Evolutionary conservation across 1,140 invertebrate species (phyloP).

Genomic region (Formica selysi): DNA sequence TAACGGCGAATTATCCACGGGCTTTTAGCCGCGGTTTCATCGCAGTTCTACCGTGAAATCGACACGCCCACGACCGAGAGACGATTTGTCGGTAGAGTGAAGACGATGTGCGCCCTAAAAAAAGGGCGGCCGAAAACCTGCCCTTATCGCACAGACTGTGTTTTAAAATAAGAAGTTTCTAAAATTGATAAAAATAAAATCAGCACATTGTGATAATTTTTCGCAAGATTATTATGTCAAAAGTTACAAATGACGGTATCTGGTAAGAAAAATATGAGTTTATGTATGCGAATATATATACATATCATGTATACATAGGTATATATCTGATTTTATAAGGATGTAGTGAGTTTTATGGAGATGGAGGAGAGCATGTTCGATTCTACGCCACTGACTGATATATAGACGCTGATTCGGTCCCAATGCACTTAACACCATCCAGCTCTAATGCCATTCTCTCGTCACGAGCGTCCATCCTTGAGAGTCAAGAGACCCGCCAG

Average conservation of each 20-base stretch:
- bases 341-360: slow-evolving; percentile 47
- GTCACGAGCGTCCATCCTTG: slow-evolving; percentile 72
- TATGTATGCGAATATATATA: not conserved
- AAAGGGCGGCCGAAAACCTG: not conserved
- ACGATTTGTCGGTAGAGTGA: slow-evolving; percentile 29
- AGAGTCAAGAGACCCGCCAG: slow-evolving; percentile 68
- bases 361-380: slow-evolving; percentile 48
- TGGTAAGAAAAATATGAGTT: not conserved
- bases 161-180: not conserved
- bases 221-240: not conserved
- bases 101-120: not conserved
- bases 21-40: slow-evolving; percentile 80
- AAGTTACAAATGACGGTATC: not conserved
- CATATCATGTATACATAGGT: not conserved
- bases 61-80: slow-evolving; percentile 60
- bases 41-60: slow-evolving; percentile 82
- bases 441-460: slow-evolving; percentile 74
- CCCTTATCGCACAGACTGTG: not conserved
- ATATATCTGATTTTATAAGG: slow-evolving; percentile 27
- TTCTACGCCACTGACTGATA: slow-evolving; percentile 65
- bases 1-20: slow-evolving; percentile 81
- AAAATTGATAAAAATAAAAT: not conserved
- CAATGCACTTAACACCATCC: slow-evolving; percentile 74
- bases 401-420: slow-evolving; percentile 68
- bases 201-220: not conserved